A percentile compares a stretch with the other conserved stretches of the same genome.
phyloP scores from a whole-genome alignment of 1,140 invertebrate species.

The Dendrolimus kikuchii region DNA sequence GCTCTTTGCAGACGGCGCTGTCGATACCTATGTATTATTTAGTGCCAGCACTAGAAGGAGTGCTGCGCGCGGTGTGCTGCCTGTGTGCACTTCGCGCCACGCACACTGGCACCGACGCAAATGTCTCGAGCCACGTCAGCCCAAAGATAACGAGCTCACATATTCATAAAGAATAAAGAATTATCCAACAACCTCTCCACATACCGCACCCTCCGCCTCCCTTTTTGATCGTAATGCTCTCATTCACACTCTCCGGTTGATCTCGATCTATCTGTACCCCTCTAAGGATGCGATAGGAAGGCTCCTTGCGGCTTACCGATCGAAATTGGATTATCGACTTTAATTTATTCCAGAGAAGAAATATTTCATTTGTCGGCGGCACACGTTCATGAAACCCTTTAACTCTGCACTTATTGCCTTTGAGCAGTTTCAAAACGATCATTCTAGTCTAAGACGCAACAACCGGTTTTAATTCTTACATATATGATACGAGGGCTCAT shows the following conservation, averaged over 20 bases:
- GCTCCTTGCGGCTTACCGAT: slow-evolving; percentile 32
- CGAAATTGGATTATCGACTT: slow-evolving; percentile 66
- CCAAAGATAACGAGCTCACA: slow-evolving; percentile 68
- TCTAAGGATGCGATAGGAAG: slow-evolving; percentile 52
- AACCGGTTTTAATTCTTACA: slow-evolving; percentile 68
- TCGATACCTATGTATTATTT: slow-evolving; percentile 71
- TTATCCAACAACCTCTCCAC: slow-evolving; percentile 57
- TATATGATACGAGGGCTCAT: slow-evolving; percentile 46
- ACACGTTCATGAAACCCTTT: slow-evolving; percentile 63
- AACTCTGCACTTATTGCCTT: slow-evolving; percentile 35
- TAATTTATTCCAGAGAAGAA: slow-evolving; percentile 68
- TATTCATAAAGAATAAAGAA: slow-evolving; percentile 72
- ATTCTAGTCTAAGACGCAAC: slow-evolving; percentile 39
- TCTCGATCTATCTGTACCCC: slow-evolving; percentile 64
- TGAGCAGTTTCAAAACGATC: slow-evolving; percentile 59
- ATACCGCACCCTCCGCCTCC: slow-evolving; percentile 34
- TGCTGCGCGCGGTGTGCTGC: slow-evolving; percentile 6
- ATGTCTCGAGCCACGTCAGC: slow-evolving; percentile 58
- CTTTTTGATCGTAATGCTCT: slow-evolving; percentile 56
- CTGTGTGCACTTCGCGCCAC: slow-evolving; percentile 23
- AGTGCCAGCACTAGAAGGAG: slow-evolving; percentile 51
- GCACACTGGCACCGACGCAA: slow-evolving; percentile 38
- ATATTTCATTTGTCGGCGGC: slow-evolving; percentile 62
- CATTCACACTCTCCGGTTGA: slow-evolving; percentile 62
- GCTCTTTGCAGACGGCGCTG: slow-evolving; percentile 61